Evolutionary conservation across 2,113 vertebrate genomes (phyloP).

Genomic region (Ceuthmochares aereus): DNA sequence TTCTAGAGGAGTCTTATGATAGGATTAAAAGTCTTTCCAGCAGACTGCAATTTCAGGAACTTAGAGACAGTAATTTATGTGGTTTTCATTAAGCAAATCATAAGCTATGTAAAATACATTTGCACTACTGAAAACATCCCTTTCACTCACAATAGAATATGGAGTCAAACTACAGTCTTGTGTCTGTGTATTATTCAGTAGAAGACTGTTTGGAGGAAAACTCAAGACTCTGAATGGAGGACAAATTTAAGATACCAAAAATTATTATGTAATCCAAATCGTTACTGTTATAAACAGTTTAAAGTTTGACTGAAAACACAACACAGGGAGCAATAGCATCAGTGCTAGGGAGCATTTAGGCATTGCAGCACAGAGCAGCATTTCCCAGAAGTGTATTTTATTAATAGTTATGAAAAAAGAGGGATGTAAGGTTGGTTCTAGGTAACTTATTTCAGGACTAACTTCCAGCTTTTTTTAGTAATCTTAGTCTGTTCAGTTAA

Average conservation of each 20-base stretch:
- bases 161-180: background rate
- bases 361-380: background rate
- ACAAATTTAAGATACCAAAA: background rate
- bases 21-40: background rate
- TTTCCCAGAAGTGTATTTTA: background rate
- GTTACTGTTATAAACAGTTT: background rate
- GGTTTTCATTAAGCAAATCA: background rate
- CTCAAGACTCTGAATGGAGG: background rate
- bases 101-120: background rate
- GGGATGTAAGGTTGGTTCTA: background rate
- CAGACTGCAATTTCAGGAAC: background rate
- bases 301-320: background rate
- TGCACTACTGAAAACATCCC: background rate
- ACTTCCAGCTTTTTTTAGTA: background rate
- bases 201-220: background rate
- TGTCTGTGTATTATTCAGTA: background rate
- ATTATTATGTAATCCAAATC: background rate
- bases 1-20: background rate
- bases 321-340: background rate
- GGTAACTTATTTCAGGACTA: background rate
- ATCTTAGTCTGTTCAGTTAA: background rate
- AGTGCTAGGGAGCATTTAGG: background rate
- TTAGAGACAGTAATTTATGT: background rate
- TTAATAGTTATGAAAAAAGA: background rate
- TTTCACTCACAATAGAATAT: background rate